Percentiles rank a stretch among this genome's conserved stretches.
Evolutionary conservation across 2,797 vertebrate species (phyloP).

Genomic region (Amazona finschi): DNA sequence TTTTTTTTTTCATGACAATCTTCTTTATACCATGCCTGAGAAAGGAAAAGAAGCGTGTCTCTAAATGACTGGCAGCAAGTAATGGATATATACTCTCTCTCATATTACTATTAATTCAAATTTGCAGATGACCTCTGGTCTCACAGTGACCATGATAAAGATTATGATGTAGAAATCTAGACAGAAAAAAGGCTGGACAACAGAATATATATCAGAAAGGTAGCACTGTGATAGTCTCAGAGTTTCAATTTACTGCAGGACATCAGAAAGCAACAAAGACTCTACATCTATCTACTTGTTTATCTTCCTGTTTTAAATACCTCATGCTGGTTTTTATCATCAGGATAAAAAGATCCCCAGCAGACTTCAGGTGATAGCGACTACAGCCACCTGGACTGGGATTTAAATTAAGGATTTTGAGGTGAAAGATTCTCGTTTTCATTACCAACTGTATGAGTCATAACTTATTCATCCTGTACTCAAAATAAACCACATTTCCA

Average conservation of each 20-base stretch:
- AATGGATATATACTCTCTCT: background rate
- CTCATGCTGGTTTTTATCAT: background rate
- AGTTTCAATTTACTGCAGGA: background rate
- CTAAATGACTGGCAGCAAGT: background rate
- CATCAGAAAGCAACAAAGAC: background rate
- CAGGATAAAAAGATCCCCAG: background rate
- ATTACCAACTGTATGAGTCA: background rate
- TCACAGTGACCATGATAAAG: background rate
- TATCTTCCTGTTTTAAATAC: background rate
- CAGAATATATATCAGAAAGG: background rate
- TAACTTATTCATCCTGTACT: background rate
- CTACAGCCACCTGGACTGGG: background rate
- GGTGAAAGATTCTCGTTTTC: background rate
- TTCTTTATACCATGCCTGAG: background rate
- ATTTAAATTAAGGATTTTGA: background rate
- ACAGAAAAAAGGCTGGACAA: background rate
- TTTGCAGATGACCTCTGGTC: background rate
- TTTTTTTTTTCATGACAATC: background rate
- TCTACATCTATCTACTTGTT: background rate
- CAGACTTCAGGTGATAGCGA: background rate
- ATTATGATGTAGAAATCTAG: background rate
- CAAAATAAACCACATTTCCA: slow-evolving; percentile 13
- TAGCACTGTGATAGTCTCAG: background rate
- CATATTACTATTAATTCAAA: background rate
- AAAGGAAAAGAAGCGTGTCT: background rate